Base-by-base conservation (phyloP, 1,140 invertebrate species). In the Akabosia matsudoensis region DNA sequence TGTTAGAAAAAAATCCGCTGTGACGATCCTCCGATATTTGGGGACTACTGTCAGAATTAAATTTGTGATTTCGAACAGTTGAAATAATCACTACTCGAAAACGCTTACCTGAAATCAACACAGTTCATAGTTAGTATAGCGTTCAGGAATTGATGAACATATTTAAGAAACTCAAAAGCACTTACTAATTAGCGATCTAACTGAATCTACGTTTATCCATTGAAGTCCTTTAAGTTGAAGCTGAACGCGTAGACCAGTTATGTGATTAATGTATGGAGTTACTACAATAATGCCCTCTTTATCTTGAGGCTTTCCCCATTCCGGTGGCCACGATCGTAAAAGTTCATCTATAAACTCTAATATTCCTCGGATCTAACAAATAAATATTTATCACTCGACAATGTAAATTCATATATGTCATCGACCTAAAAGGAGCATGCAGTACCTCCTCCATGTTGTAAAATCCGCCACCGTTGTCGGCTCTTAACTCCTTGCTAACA, bases 81-180 rank as follows among this genome's bases (percentile, higher is more conserved):
- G 70, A 72, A 7, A 72, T 37, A 37, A 72, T 51, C 13, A 72
- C 70, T 26, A 72, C 70, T 24, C 70, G 30, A 26, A 2, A 72
- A 18, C 26, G 13, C 45, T 72, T 72, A 7, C 22, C 70, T 72
- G 24, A 18, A 37, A 45, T n/a, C 1, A 37, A 72, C 22, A 72
- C 13, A 22, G 45, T 10, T 45, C 37, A 45, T 45, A 10, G 18
- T 45, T 45, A n/a, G 37, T 45, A 45, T 18, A 45, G 7, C 18
- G 37, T 45, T 10, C 37, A 45, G 18, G 37, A 18, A 45, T 45
- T 10, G 7, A 45, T 10, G 37, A 45, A 45, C 7, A 45, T 18
- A 7, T 45, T 45, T 10, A 7, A 45, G 37, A 45, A 45, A 45
- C 7, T 10, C 18, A 45, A 18, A 45, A n/a, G 18, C 37, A 18